Base-by-base conservation (phyloP, 53 echinoderm and acorn worm genomes). In the Hippasteria phrygiana region DNA sequence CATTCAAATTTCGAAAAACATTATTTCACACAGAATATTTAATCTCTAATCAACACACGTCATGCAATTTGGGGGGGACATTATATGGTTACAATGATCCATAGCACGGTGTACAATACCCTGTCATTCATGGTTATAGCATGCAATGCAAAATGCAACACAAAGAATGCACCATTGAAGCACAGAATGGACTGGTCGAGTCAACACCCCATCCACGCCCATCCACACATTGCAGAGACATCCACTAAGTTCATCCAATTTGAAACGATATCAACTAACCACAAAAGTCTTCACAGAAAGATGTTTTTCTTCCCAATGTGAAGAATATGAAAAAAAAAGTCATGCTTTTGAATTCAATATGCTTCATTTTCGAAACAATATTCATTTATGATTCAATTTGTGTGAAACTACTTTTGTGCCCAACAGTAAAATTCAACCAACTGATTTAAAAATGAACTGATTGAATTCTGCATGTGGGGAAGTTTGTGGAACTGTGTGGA, bases 121-220 rank as follows among this genome's bases (percentile, higher is more conserved):
- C 64, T 59, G 62, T 81, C 81, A 42, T 71, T 37, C 71, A 9
- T 27, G 29, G 42, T 10, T 42, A 55, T 80, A 20, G 43, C 29
- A 81, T 43, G 43, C 63, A 39, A 81, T 65, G 81, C 81, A 63
- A 28, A 43, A 18, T 33, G 55, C 53, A n/a, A 1, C 32, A 66
- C 24, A 64, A 59, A 31, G 62, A 59, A 41, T 65, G 64, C 29
- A 63, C 81, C 63, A 65, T 31, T 81, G 65, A 81, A 63, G 63
- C 26, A 16, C 9, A 56, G 64, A 41, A 43, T 20, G 32, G 43
- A 47, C 37, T 13, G 1, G 63, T 40, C 4, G 65, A 17, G 29
- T 64, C 32, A 18, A 65, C 63, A 81, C 4, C 59, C 1, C 4
- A 43, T 64, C 32, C 4, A 65, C 63, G 65, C 4, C 59, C 1